These are phyloP conservation scores for Neoscelio sp. DNA, from an alignment of 2,888 invertebrate genomes.

Conservation along the genomic window DNA sequence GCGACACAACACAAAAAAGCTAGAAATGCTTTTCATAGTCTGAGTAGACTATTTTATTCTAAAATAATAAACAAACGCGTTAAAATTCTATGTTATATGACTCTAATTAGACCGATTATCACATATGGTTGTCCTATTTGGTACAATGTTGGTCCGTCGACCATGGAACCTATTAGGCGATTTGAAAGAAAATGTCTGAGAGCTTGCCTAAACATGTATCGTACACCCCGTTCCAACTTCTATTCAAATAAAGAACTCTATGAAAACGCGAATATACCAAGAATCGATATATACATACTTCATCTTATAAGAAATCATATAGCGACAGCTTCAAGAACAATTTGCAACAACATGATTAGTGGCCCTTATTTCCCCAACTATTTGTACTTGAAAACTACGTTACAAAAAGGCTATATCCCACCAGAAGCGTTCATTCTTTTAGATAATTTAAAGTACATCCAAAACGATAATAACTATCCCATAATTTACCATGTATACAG, in stretches of 20 bases:
- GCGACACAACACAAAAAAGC: slow-evolving; percentile 45
- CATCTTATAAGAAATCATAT: slow-evolving; percentile 40
- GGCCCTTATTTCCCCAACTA: not conserved
- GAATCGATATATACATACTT: slow-evolving; percentile 41
- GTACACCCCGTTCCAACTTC: slow-evolving; percentile 28
- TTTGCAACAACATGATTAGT: not conserved
- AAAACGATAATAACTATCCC: too few relatives aligned
- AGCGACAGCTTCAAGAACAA: not conserved
- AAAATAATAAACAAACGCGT: slow-evolving; percentile 27
- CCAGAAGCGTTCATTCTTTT: not conserved
- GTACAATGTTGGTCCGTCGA: slow-evolving; percentile 38
- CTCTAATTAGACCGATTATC: slow-evolving; percentile 50
- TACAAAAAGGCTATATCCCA: not conserved
- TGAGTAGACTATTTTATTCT: slow-evolving; percentile 44
- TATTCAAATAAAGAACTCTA: slow-evolving; percentile 33
- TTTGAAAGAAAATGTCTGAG: slow-evolving; percentile 65
- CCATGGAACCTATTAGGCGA: slow-evolving; percentile 44
- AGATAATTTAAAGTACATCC: too few relatives aligned
- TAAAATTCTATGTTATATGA: slow-evolving; percentile 56
- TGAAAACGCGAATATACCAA: slow-evolving; percentile 15
- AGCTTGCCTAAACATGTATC: slow-evolving; percentile 35
- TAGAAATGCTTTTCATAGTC: slow-evolving; percentile 42
- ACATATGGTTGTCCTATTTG: slow-evolving; percentile 61
- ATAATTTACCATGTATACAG: not conserved
- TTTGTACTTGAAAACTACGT: not conserved